Evolutionary conservation across 2,797 vertebrate species (phyloP), one percentile per base, ranked within the genome.

Genomic region (Cossypha heuglini): DNA sequence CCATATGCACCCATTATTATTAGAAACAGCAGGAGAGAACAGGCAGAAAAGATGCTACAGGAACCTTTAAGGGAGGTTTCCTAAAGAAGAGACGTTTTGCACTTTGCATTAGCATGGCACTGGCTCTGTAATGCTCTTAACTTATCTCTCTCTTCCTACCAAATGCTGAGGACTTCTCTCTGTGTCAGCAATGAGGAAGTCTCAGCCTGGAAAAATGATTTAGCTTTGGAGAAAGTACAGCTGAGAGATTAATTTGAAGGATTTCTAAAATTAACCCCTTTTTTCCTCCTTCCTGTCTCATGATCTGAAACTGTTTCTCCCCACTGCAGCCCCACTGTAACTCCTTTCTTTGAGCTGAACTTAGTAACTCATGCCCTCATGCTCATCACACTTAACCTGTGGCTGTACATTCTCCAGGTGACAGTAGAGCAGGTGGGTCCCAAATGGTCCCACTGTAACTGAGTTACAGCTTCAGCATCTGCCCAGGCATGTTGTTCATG

Each of bases 1-100:
- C 86, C 84, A 85, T 95, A 93, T 90, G 76, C 83, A 94, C 54
- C 58, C 73, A 83, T 93, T 93, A 94, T 90, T 95, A 90, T 92
- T 93, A 92, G 80, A 93, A 95, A 37, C 51, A 86, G 62, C 48
- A 94, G 71, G 31, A 90, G 48, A 93, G 52, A 90, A n/a, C 26
- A 78, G 28, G 21, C 69, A 73, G 45, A 57, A 81, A 73, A 88
- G 63, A 82, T 90, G 74, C 46, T 86, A 37, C 51, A 90, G 62
- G 31, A 88, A 46, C 19, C 42, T 86, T 78, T 83, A 69, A 66
- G 69, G 29, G 42, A 81, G n/a, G 45, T 90, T 96, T 92, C 45
- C 40, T 73, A 18, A 78, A 81, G 46, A 66, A 78, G 51, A 75
- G 40, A 43, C 71, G 22, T 73, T 92, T 88, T 92, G 80, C 88